A percentile compares a stretch with the other conserved stretches of the same genome.
phyloP scores from a whole-genome alignment of 37 sponge, comb jelly and placozoan species.

The Agelas oroides region DNA sequence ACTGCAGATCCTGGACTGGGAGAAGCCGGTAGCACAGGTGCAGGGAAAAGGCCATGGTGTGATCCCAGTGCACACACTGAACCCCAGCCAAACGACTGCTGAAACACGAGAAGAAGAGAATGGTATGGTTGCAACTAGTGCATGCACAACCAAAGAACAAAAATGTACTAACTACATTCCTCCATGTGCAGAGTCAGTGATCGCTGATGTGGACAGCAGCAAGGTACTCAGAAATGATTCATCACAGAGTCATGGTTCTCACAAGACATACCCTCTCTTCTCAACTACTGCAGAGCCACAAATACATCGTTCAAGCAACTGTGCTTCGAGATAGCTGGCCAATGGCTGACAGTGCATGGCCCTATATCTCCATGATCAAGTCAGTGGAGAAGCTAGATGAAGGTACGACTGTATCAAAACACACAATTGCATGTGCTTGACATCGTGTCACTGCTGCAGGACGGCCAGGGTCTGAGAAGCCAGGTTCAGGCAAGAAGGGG shows the following conservation, averaged over 20 bases:
- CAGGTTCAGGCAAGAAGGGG: slow-evolving; percentile 27
- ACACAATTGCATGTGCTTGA: too few species aligned
- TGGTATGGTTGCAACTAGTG: too few species aligned
- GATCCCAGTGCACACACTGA: slow-evolving; percentile 72
- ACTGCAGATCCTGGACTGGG: slow-evolving; percentile 79
- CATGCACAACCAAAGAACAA: too few species aligned
- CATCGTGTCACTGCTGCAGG: too few species aligned
- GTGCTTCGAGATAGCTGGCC: slow-evolving; percentile 86
- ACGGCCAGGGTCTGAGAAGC: slow-evolving; percentile 21
- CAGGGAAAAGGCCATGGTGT: slow-evolving; percentile 83
- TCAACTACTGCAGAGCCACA: slow-evolving; percentile 50
- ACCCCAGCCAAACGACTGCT: slow-evolving; percentile 18
- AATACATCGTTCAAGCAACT: slow-evolving; percentile 78
- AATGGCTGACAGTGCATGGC: slow-evolving; percentile 81
- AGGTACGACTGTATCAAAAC: too few species aligned
- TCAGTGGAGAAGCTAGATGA: slow-evolving; percentile 44
- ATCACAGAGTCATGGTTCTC: too few species aligned
- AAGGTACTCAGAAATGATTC: too few species aligned
- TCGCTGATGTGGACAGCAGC: too few species aligned
- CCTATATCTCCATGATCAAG: slow-evolving; percentile 30
- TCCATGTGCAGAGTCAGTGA: too few species aligned
- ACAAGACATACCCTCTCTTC: too few species aligned
- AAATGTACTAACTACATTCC: too few species aligned
- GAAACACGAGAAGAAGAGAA: neutral
- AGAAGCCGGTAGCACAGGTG: slow-evolving; percentile 22